Evolutionary conservation across 2,888 invertebrate genomes (phyloP).

Genomic region (Laothoe populi): DNA sequence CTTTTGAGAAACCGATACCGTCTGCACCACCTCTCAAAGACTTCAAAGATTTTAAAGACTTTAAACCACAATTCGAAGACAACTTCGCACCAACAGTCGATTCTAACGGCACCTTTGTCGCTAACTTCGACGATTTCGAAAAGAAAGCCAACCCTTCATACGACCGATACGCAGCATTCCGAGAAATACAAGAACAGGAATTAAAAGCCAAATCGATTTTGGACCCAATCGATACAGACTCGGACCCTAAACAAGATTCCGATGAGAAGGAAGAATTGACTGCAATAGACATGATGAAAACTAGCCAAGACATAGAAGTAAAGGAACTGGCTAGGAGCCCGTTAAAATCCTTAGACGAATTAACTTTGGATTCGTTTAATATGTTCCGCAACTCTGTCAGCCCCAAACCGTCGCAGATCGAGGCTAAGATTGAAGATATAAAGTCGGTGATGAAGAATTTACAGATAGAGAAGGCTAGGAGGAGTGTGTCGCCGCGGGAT

Average conservation of each 20-base stretch:
- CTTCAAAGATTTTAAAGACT: conserved; percentile 62
- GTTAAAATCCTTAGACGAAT: conserved; percentile 69
- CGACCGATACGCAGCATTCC: conserved; percentile 94
- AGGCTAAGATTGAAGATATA: conserved; percentile 77
- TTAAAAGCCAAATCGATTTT: conserved; percentile 78
- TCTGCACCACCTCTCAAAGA: conserved; percentile 46
- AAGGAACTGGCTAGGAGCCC: conserved; percentile 69
- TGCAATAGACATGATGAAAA: conserved; percentile 62
- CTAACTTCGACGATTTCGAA: conserved; percentile 87
- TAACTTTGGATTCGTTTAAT: conserved; percentile 72
- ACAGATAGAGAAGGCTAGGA: conserved; percentile 65
- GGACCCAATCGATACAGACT: conserved; percentile 58
- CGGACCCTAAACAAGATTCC: conserved; percentile 65
- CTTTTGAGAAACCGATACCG: conserved; percentile 41
- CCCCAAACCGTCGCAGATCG: conserved; percentile 73
- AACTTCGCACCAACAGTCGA: conserved; percentile 81
- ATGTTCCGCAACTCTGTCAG: conserved; percentile 76
- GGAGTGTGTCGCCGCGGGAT: conserved; percentile 77
- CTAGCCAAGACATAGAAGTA: conserved; percentile 55
- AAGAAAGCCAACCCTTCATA: conserved; percentile 85
- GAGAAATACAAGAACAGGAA: conserved; percentile 93
- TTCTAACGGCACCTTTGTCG: conserved; percentile 84
- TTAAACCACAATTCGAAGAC: conserved; percentile 87
- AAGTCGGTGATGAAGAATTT: conserved; percentile 78
- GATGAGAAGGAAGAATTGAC: conserved; percentile 70